These are phyloP conservation scores for Chaenogobius annularis DNA, from an alignment of 2,113 vertebrate genomes.

Conservation along the genomic window DNA sequence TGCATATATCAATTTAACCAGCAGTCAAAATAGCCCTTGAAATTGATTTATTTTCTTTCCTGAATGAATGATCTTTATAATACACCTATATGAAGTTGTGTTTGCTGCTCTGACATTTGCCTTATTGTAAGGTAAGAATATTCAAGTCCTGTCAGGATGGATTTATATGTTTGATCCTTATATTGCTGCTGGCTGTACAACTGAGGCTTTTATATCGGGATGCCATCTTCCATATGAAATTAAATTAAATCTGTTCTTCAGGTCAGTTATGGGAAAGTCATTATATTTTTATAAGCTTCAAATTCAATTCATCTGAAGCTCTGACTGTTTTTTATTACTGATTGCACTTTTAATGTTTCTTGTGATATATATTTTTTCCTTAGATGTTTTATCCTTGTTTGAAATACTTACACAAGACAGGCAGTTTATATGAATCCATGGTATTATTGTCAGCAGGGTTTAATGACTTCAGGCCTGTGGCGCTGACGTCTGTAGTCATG, in stretches of 20 bases:
- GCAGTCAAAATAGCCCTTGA: conserved; percentile 34
- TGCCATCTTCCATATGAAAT: conserved; percentile 18
- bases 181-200: conserved; percentile 9
- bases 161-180: conserved; percentile 14
- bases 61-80: conserved; percentile 21
- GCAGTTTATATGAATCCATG: background rate
- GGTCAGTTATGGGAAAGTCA: background rate
- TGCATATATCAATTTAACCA: conserved; percentile 43
- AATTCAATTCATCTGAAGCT: conserved; percentile 6
- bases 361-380: background rate
- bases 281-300: conserved; percentile 18
- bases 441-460: background rate
- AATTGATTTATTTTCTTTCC: conserved; percentile 15
- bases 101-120: conserved; percentile 21
- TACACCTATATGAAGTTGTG: conserved; percentile 25
- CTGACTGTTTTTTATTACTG: conserved; percentile 13
- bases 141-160: conserved; percentile 1
- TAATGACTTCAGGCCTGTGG: too few relatives aligned
- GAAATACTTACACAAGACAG: conserved; percentile 2
- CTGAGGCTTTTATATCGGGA: conserved; percentile 4
- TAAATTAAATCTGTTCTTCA: conserved; percentile 14
- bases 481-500: too few relatives aligned
- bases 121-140: conserved; percentile 17
- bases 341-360: conserved; percentile 1
- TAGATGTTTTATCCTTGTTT: conserved; percentile 1